Evolutionary conservation across 2,888 invertebrate species (phyloP).

Genomic region (Nephrocerus scutellatus): DNA sequence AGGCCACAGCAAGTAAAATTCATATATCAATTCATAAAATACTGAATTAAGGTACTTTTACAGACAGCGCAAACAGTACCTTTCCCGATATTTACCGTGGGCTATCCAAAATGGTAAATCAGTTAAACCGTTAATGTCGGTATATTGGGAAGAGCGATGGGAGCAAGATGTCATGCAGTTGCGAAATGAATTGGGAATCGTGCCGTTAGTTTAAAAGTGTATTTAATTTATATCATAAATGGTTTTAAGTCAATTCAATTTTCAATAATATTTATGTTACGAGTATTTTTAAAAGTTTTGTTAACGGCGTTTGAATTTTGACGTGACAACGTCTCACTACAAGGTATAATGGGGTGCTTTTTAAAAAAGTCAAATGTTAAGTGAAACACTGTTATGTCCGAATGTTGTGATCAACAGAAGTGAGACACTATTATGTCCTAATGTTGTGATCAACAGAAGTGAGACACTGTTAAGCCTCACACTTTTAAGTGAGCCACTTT

Average conservation of each 20-base stretch:
- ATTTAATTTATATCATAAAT: conserved; percentile 24
- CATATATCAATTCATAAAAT: too few species aligned
- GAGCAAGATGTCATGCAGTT: conserved; percentile 76
- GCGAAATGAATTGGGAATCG: conserved; percentile 72
- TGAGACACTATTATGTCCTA: too few species aligned
- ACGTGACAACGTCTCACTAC: too few species aligned
- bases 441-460: too few species aligned
- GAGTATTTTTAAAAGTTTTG: neutral
- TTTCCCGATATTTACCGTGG: conserved; percentile 76
- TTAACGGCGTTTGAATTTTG: too few species aligned
- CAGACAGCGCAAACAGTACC: conserved; percentile 68
- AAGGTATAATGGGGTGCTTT: too few species aligned
- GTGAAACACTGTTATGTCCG: too few species aligned
- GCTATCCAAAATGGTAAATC: conserved; percentile 69
- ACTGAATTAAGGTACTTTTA: conserved; percentile 38
- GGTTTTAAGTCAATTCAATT: neutral
- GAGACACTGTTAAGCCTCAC: too few species aligned
- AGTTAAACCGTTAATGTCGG: conserved; percentile 72
- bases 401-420: too few species aligned
- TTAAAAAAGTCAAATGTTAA: too few species aligned
- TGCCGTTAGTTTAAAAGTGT: conserved; percentile 44
- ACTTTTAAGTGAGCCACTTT: too few species aligned
- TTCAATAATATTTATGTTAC: neutral
- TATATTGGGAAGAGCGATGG: conserved; percentile 93
- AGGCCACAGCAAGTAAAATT: conserved; percentile 57